Evolutionary conservation across 2,797 vertebrate genomes (phyloP), one percentile per base, ranked within the genome.

Genomic region (Onychomys torridus): DNA sequence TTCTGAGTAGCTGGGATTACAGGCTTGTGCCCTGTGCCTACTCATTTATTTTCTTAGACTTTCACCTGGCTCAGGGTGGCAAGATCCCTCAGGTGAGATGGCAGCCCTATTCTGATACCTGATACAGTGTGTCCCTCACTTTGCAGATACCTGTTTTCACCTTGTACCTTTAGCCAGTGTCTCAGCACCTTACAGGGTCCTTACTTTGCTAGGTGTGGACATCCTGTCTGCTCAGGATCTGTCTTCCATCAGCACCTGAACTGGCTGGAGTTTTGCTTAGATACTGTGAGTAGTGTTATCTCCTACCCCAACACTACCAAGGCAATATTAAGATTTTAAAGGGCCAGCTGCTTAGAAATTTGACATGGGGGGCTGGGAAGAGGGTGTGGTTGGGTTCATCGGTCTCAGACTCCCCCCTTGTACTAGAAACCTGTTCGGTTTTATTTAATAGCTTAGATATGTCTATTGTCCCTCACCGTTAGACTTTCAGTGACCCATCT

Each of bases 361-460:
- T 81, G 86, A 63, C 12, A 29, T 17, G 16, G 16, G 6, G 37
- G 37, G 3, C 17, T 25, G 10, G 5, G 23, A 19, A 21, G 29
- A 63, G 23, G 19, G 37, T 34, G 0, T 11, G 3, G 6, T 59
- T 16, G 65, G 57, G 82, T 78, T 86, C 49, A 23, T 1, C 29
- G 52, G 40, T 63, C 49, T 96, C 11, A 73, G 57, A 59, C 46
- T 91, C 52, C 34, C 1, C 25, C 75, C 52, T 76, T 83, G 49
- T 37, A 55, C 34, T 84, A 25, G 57, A 95, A 59, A 71, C 61
- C 13, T 17, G 1, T 40, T 93, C 21, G 32, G 5, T 90, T 95
- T 93, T 77, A 87, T 92, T 94, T 76, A 73, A 55, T 91, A 79
- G 49, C 40, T 40, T 23, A 61, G 75, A 37, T 61, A 71, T 6